Percentiles rank a stretch among this genome's conserved stretches.
phyloP scores from a whole-genome alignment of 2,888 invertebrate species.

The Trissoscelio sp. region DNA sequence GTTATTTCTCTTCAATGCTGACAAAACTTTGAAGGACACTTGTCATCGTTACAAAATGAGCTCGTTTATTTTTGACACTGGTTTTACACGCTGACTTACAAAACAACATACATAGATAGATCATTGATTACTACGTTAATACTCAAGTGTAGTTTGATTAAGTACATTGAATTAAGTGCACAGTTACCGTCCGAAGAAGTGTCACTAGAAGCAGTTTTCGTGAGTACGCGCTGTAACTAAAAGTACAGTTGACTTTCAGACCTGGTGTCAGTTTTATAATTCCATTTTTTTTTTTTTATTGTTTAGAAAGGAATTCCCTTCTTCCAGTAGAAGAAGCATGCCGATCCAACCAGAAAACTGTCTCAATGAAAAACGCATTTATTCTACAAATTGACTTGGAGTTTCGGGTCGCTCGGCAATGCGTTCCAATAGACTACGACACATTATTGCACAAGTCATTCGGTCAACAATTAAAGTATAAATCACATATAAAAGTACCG shows the following conservation, averaged over 20 bases:
- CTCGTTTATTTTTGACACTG: slow-evolving; percentile 32
- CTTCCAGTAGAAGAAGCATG: slow-evolving; percentile 3
- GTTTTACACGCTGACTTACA: slow-evolving; percentile 17
- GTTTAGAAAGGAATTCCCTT: too few relatives aligned
- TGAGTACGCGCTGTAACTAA: slow-evolving; percentile 6
- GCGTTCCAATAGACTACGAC: slow-evolving; percentile 3
- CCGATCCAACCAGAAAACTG: slow-evolving; percentile 1
- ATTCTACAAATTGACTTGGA: not conserved
- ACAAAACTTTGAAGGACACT: slow-evolving; percentile 25
- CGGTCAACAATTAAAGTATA: not conserved
- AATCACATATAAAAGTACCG: slow-evolving; percentile 3
- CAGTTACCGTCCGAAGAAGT: not conserved
- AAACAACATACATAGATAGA: not conserved
- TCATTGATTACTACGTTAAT: slow-evolving; percentile 20
- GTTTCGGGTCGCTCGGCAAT: not conserved
- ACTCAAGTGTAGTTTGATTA: slow-evolving; percentile 28
- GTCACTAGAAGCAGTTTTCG: slow-evolving; percentile 32
- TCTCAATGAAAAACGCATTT: slow-evolving; percentile 1
- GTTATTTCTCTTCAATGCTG: not conserved
- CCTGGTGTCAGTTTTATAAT: not conserved
- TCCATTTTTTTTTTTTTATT: too few relatives aligned
- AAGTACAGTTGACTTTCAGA: not conserved
- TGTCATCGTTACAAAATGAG: slow-evolving; percentile 23
- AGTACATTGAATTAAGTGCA: slow-evolving; percentile 55
- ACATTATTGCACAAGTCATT: slow-evolving; percentile 25